Evolutionary conservation across 2,797 vertebrate species (phyloP).

Genomic region (Phrynocephalus vlangalii): DNA sequence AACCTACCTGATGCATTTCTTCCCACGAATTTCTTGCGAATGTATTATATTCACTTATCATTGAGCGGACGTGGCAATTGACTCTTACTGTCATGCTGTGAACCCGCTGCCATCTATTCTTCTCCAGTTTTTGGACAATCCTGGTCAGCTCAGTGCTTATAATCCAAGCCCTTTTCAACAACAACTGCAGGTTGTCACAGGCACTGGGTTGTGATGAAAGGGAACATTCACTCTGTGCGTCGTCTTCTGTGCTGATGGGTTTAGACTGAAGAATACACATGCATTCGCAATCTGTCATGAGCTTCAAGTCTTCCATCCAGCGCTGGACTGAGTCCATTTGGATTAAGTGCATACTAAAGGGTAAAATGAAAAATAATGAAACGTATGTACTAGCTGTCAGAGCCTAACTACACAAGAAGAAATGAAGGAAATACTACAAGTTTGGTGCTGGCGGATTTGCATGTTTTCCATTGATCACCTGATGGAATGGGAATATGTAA

Average conservation of each 20-base stretch:
- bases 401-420: too few species aligned
- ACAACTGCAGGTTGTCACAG: constrained; percentile 87
- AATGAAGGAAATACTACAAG: too few species aligned
- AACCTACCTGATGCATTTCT: constrained; percentile 88
- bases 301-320: constrained; percentile 96
- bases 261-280: constrained; percentile 98
- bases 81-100: constrained; percentile 92
- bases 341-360: constrained; percentile 85
- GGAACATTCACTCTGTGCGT: constrained; percentile 87
- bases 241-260: constrained; percentile 91
- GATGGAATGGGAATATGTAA: too few species aligned
- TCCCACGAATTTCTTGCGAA: constrained; percentile 78
- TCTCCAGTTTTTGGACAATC: constrained; percentile 93
- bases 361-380: background rate
- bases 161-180: constrained; percentile 92
- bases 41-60: constrained; percentile 88
- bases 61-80: constrained; percentile 91
- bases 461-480: too few species aligned
- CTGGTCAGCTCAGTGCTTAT: constrained; percentile 93
- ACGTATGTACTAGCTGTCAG: constrained; percentile 3
- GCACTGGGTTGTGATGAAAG: constrained; percentile 82
- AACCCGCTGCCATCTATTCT: constrained; percentile 91
- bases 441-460: too few species aligned
- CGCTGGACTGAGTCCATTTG: constrained; percentile 95
- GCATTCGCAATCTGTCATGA: constrained; percentile 98